Conservation (phyloP, 2,888 invertebrate genomes). For the Congeria kusceri region DNA sequence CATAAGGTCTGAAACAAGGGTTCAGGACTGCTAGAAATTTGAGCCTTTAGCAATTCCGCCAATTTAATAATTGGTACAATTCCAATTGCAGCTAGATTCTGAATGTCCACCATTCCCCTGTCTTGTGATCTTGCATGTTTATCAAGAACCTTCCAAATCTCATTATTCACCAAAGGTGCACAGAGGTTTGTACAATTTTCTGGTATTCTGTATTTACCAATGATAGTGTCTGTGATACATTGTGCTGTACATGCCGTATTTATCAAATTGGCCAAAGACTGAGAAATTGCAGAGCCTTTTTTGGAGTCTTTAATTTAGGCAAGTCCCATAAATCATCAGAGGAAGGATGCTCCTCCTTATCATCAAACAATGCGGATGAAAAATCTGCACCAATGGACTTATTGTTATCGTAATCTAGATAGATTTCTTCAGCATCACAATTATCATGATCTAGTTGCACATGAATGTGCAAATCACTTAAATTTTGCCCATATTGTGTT, state of each 20-base stretch:
- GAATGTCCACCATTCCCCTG: constrained; percentile 13
- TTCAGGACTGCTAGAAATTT: no score
- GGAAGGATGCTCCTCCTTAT: background rate
- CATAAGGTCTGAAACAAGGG: no score
- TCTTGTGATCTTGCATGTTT: constrained; percentile 18
- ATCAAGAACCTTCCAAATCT: constrained; percentile 29
- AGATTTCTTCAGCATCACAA: no score
- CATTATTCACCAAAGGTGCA: constrained; percentile 19
- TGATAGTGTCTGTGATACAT: background rate
- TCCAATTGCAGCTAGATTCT: constrained; percentile 15
- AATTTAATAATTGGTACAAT: constrained; percentile 13
- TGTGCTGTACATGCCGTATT: constrained; percentile 14
- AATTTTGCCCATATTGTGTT: no score
- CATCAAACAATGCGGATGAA: constrained; percentile 1
- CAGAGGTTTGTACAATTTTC: constrained; percentile 5
- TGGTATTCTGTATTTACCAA: constrained; percentile 17
- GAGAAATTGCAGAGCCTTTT: constrained; percentile 17
- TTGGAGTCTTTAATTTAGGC: constrained; percentile 10
- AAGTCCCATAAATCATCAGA: background rate
- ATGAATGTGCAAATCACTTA: no score
- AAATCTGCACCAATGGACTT: background rate
- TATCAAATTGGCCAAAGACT: constrained; percentile 14
- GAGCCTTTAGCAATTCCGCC: no score
- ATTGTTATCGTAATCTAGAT: constrained; percentile 1
- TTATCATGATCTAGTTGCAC: no score